Evolutionary conservation across 1,140 invertebrate genomes (phyloP).

Genomic region (Zaprionus africanus): DNA sequence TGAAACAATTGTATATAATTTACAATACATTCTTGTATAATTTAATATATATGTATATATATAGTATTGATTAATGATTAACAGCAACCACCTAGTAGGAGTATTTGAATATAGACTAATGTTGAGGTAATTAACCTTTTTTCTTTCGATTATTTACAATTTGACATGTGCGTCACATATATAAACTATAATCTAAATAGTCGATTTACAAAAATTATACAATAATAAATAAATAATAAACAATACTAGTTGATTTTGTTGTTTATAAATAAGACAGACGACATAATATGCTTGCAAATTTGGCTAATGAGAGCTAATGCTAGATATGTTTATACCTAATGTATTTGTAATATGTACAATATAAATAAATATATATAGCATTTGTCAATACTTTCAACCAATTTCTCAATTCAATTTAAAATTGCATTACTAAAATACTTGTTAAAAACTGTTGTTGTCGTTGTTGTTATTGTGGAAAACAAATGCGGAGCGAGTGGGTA

Average conservation of each 20-base stretch:
- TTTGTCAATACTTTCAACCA: slow-evolving; percentile 46
- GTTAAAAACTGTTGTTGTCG: slow-evolving; percentile 33
- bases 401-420: slow-evolving; percentile 49
- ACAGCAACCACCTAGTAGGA: slow-evolving; percentile 57
- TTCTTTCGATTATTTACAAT: slow-evolving; percentile 35
- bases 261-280: slow-evolving; percentile 55
- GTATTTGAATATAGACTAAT: slow-evolving; percentile 48
- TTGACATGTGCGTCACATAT: slow-evolving; percentile 16
- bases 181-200: slow-evolving; percentile 19
- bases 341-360: slow-evolving; percentile 29
- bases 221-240: slow-evolving; percentile 52
- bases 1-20: slow-evolving; percentile 44
- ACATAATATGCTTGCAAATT: slow-evolving; percentile 64
- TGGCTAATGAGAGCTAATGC: slow-evolving; percentile 73
- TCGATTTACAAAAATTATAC: slow-evolving; percentile 23
- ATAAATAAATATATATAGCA: slow-evolving; percentile 36
- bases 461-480: slow-evolving; percentile 26
- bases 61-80: slow-evolving; percentile 35
- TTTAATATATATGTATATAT: slow-evolving; percentile 18
- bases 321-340: slow-evolving; percentile 58
- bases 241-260: slow-evolving; percentile 38
- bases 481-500: slow-evolving; percentile 50
- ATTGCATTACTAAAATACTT: slow-evolving; percentile 68
- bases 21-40: slow-evolving; percentile 34
- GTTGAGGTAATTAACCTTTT: slow-evolving; percentile 7